Conservation (phyloP, 2,113 vertebrate species). For the Pachycephala philippinensis region DNA sequence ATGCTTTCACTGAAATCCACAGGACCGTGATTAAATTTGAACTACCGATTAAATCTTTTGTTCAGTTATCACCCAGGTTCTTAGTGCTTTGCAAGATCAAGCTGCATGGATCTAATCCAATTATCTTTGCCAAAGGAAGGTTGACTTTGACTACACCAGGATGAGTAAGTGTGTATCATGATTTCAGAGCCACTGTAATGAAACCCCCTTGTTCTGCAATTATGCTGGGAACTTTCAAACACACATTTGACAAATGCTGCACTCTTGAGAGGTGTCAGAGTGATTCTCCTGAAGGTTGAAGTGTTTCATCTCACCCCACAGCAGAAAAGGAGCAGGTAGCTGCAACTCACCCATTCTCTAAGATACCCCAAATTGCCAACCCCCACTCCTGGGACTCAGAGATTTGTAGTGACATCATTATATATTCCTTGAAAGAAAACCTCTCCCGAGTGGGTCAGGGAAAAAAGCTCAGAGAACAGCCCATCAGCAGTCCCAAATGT, state of each 20-base stretch:
- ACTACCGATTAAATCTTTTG: constrained; percentile 31
- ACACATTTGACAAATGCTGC: not conserved
- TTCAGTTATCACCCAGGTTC: constrained; percentile 17
- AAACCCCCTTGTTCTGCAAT: not conserved
- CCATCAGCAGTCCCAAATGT: not conserved
- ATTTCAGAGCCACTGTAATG: not conserved
- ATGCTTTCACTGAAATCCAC: constrained; percentile 36
- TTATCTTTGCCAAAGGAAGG: constrained; percentile 26
- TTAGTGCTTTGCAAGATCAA: constrained; percentile 21
- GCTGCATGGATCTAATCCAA: constrained; percentile 4
- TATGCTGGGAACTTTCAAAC: not conserved
- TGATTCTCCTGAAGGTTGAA: not conserved
- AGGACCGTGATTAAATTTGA: constrained; percentile 47
- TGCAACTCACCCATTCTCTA: not conserved
- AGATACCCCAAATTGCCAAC: not conserved
- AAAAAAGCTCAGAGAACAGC: not conserved
- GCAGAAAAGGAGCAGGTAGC: not conserved
- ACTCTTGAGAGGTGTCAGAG: not conserved
- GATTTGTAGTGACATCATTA: not conserved
- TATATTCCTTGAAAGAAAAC: not conserved
- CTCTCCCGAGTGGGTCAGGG: not conserved
- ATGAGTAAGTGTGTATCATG: not conserved
- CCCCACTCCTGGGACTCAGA: not conserved
- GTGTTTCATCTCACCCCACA: not conserved
- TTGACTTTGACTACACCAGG: not conserved